These are phyloP conservation scores for Sphecodes monilicornis DNA, from an alignment of 2,888 invertebrate genomes.

Conservation along the genomic window DNA sequence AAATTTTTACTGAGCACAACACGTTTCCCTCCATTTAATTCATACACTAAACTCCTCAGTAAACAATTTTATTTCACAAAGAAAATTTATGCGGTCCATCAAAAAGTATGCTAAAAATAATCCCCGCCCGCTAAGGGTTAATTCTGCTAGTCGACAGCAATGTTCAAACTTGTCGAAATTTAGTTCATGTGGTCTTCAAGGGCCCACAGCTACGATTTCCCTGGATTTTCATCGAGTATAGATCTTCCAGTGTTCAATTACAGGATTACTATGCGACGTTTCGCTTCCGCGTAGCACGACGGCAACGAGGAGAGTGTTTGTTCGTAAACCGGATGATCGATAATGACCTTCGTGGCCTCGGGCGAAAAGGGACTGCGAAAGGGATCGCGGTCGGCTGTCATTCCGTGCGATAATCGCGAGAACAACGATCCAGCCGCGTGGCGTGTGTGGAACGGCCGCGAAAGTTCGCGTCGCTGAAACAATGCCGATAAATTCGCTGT, in stretches of 20 bases:
- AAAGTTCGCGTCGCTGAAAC: neutral
- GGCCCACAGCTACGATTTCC: neutral
- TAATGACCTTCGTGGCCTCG: constrained; percentile 55
- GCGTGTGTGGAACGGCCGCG: neutral
- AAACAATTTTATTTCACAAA: too few species aligned
- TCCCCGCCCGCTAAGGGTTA: too few species aligned
- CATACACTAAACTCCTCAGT: too few species aligned
- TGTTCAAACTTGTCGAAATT: neutral
- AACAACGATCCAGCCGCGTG: constrained; percentile 7
- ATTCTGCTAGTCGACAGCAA: neutral
- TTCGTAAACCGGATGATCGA: constrained; percentile 49
- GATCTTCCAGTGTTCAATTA: neutral
- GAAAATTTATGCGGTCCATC: too few species aligned
- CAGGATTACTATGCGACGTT: neutral
- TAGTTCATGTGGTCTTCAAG: neutral
- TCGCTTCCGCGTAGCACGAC: constrained; percentile 45
- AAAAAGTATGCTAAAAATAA: too few species aligned
- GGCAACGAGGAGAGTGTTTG: constrained; percentile 11
- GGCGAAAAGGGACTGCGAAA: constrained; percentile 34
- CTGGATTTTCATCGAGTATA: neutral
- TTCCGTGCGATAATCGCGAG: neutral
- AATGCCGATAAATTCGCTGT: neutral
- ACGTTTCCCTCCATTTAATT: too few species aligned
- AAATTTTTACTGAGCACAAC: too few species aligned
- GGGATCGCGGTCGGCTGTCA: constrained; percentile 7